Evolutionary conservation across 2,797 vertebrate genomes (phyloP), one percentile per base, ranked within the genome.

Genomic region (Spatula versicolor): DNA sequence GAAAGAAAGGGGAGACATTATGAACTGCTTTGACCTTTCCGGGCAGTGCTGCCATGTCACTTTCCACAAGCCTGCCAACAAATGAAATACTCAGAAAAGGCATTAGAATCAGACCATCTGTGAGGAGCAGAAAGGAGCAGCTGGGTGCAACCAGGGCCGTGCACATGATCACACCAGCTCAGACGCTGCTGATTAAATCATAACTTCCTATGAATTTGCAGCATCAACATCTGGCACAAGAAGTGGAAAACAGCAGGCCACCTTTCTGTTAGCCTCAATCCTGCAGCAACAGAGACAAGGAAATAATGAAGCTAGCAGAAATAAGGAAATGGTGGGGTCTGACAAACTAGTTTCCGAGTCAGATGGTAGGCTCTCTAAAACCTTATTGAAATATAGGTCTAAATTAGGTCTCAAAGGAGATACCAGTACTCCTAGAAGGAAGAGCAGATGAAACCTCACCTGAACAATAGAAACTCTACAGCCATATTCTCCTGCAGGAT

Each of bases 151-250:
- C 52, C 48, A 67, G 56, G 52, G 71, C 60, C 68, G 80, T 72
- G 43, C 83, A 79, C 20, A 3, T 6, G 54, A 76, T 73, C 50
- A 83, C 54, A 92, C 2, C 84, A 90, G 89, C 79, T 95, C 87
- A 91, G 75, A 74, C 71, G 48, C 45, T 91, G 87, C 79, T 85
- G 82, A 91, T 90, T 89, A 87, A 91, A 77, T 33, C 19, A 11
- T 31, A 60, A 87, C 50, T 89, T 93, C 69, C 79, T 81, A 37
- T 54, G 55, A 71, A 93, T 91, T 39, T 90, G 75, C 79, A 83
- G 68, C 68, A 83, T 39, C 68, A 68, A 39, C 80, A 66, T 46
- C 76, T 94, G 89, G 79, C 89, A 87, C 68, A 90, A 78, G 76
- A 94, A 31, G 54, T 62, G 33, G 67, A 76, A 85, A 92, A 68